A percentile compares a stretch with the other conserved stretches of the same genome.
phyloP scores from a whole-genome alignment of 2,888 invertebrate species.

The Orthosia gothica region DNA sequence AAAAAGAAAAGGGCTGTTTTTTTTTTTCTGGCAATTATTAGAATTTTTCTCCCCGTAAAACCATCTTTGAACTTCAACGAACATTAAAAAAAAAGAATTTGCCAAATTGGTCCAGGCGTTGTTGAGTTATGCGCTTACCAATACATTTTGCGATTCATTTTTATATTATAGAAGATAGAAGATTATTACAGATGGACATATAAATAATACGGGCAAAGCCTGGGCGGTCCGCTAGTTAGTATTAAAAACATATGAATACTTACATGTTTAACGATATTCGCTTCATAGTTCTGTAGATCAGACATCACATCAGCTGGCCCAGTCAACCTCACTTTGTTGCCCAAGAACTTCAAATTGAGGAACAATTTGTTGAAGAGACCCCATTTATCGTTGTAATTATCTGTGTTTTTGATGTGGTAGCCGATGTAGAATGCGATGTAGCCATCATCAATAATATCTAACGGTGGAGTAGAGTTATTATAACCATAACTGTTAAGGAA shows the following conservation, averaged over 20 bases:
- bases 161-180: too few relatives aligned
- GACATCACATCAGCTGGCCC: slow-evolving; percentile 94
- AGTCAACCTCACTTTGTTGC: slow-evolving; percentile 93
- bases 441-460: slow-evolving; percentile 93
- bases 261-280: slow-evolving; percentile 90
- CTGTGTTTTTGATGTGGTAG: slow-evolving; percentile 92
- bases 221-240: too few relatives aligned
- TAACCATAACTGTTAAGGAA: slow-evolving; percentile 92
- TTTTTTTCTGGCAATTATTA: too few relatives aligned
- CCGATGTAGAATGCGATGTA: slow-evolving; percentile 94
- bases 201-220: too few relatives aligned
- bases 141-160: too few relatives aligned
- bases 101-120: too few relatives aligned
- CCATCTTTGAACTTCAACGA: too few relatives aligned
- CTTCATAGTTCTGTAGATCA: slow-evolving; percentile 93
- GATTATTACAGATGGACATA: too few relatives aligned
- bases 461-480: slow-evolving; percentile 87
- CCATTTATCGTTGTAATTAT: slow-evolving; percentile 83
- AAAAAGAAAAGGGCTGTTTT: too few relatives aligned
- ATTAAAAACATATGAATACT: slow-evolving; percentile 71
- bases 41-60: too few relatives aligned
- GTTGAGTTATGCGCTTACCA: too few relatives aligned
- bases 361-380: slow-evolving; percentile 92
- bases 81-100: too few relatives aligned
- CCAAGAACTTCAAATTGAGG: slow-evolving; percentile 93